A percentile compares a stretch with the other conserved stretches of the same genome.
Evolutionary conservation across 2,113 vertebrate genomes (phyloP).

Genomic region (Phasianus colchicus): DNA sequence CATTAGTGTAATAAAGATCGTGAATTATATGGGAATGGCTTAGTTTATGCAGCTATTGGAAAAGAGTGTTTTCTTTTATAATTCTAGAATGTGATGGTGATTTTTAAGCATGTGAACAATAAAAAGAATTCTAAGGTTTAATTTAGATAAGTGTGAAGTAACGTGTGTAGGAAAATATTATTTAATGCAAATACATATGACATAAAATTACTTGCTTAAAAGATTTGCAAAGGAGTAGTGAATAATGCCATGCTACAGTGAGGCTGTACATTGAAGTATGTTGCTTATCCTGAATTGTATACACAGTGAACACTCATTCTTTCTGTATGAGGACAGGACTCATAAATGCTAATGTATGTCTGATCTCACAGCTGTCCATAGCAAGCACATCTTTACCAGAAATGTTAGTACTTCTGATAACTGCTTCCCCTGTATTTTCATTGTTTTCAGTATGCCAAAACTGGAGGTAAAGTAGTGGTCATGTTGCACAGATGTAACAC

Average conservation of each 20-base stretch:
- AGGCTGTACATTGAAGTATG: neutral
- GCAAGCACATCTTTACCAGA: neutral
- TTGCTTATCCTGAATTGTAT: neutral
- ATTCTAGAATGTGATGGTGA: neutral
- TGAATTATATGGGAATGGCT: neutral
- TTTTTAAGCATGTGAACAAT: conserved; percentile 40
- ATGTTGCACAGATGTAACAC: rapidly evolving
- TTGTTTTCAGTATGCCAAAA: neutral
- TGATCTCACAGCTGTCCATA: neutral
- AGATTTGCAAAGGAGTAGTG: neutral
- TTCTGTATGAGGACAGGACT: neutral
- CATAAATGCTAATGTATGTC: neutral
- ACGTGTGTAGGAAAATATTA: conserved; percentile 11
- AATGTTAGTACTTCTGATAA: neutral
- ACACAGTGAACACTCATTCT: neutral
- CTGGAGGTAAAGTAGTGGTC: neutral
- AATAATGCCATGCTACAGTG: neutral
- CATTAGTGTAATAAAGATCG: neutral
- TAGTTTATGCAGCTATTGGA: neutral
- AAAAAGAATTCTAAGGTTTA: conserved; percentile 59
- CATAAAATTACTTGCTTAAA: conserved; percentile 24
- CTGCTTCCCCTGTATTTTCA: neutral
- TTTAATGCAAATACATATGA: conserved; percentile 10
- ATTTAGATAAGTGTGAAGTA: conserved; percentile 76
- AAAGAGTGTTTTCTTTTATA: neutral